Evolutionary conservation across 2,797 vertebrate species (phyloP).

Genomic region (Streptopelia turtur): DNA sequence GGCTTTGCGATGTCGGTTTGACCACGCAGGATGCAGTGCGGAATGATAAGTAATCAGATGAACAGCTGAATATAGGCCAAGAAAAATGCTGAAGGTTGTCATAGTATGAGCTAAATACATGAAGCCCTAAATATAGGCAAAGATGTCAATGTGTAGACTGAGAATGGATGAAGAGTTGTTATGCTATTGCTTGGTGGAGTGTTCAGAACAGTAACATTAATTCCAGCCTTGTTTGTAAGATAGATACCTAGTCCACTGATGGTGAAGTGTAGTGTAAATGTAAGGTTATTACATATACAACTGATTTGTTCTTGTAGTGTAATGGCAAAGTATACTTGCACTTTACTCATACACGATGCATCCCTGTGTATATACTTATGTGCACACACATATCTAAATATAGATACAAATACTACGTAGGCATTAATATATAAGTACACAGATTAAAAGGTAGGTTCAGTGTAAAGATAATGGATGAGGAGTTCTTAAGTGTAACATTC

Average conservation of each 20-base stretch:
- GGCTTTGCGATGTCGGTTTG: background rate
- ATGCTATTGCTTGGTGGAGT: background rate
- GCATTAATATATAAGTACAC: background rate
- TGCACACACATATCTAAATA: background rate
- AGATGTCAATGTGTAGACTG: background rate
- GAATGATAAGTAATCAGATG: background rate
- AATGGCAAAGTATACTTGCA: background rate
- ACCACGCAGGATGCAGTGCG: background rate
- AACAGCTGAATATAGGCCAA: background rate
- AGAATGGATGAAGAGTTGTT: background rate
- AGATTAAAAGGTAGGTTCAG: background rate
- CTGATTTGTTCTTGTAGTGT: background rate
- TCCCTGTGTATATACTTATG: background rate
- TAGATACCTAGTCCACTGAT: background rate
- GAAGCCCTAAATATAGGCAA: background rate
- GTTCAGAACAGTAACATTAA: background rate
- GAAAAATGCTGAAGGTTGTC: background rate
- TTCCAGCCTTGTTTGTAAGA: background rate
- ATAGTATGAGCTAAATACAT: background rate
- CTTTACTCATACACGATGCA: background rate
- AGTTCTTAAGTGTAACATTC: background rate
- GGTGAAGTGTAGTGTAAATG: background rate
- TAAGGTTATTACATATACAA: background rate
- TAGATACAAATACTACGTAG: background rate
- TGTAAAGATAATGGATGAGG: background rate